Base-by-base conservation (phyloP, 2,113 vertebrate genomes). In the Spheniscus mendiculus region DNA sequence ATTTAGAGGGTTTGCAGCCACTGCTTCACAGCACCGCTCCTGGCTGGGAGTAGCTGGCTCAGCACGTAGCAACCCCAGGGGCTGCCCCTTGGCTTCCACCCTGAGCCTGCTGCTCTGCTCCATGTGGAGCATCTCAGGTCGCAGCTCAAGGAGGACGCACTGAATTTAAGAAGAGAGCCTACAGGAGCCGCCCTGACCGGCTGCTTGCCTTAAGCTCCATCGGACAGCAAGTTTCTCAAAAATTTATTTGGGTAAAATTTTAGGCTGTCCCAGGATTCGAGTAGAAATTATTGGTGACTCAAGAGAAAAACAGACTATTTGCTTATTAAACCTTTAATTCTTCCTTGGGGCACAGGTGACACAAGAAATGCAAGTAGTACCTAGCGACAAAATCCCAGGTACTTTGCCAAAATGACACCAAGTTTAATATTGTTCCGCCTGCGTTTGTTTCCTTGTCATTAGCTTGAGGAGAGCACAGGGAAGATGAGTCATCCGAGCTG, bases 41-140 rank as follows among this genome's bases (percentile, higher is more conserved):
- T 19, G 58, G 53, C 10, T 63, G 34, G 47, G 26, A 45, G n/a
- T 15, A 20, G 34, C 50, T 72, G 49, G 32, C 34, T 66, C 52
- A 26, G 61, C 23, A 21, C 3, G 7, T 32, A 58, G 53, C 44
- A 36, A 65, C 40, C 44, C 23, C 49, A 16, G 29, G 47, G 21
- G 4, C 36, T 89, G 34, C 38, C 38, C 52, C 38, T 40, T 40
- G 62, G 18, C 47, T 69, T 50, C 49, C 30, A 42, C 50, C 17
- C 15, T 9, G 34, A 1, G 5, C 10, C 3, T 32, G 45, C 12
- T 1, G 10, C 42, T 73, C 29, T 61, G 22, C 25, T 82, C 56
- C 3, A 10, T 2, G 2, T 10, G 44, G 63, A 63, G 34, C 5
- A 0, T 73, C 77, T 69, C 0, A 0, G 36, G 45, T 52, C 8